Percentiles rank a stretch among this genome's conserved stretches.
These are phyloP conservation scores for Saccopteryx leptura DNA, from an alignment of 2,113 vertebrate species.

Conservation along the genomic window DNA sequence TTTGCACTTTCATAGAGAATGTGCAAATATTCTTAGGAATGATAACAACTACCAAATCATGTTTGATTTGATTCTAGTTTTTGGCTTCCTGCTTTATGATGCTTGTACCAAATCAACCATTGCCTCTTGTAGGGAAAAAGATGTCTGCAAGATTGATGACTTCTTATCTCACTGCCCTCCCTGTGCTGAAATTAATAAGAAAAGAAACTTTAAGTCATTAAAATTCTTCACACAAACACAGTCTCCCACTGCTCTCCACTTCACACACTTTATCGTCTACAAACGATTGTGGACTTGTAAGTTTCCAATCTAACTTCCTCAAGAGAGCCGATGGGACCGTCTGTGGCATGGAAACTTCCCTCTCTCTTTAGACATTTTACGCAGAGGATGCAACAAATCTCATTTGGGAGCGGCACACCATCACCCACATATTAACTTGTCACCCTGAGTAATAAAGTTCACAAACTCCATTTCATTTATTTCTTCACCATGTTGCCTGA, in stretches of 20 bases:
- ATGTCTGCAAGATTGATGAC: slow-evolving; percentile 67
- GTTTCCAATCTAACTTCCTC: slow-evolving; percentile 72
- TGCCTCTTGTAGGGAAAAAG: slow-evolving; percentile 52
- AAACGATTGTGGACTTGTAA: slow-evolving; percentile 20
- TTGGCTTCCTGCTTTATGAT: slow-evolving; percentile 65
- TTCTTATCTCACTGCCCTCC: slow-evolving; percentile 78
- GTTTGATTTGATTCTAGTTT: slow-evolving; percentile 75
- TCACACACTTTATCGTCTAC: slow-evolving; percentile 60
- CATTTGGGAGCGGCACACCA: slow-evolving; percentile 70
- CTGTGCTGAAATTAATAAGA: slow-evolving; percentile 80
- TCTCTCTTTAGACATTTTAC: slow-evolving; percentile 76
- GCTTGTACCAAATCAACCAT: slow-evolving; percentile 46
- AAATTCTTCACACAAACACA: slow-evolving; percentile 59
- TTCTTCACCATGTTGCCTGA: slow-evolving; percentile 73
- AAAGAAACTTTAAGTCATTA: slow-evolving; percentile 83
- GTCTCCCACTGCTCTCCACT: slow-evolving; percentile 56
- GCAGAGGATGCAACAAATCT: slow-evolving; percentile 76
- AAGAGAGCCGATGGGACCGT: background rate
- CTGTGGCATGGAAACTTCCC: background rate
- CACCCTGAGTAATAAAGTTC: slow-evolving; percentile 85
- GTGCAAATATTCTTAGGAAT: slow-evolving; percentile 48
- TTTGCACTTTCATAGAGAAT: background rate
- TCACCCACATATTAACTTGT: slow-evolving; percentile 81
- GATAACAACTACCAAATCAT: slow-evolving; percentile 69
- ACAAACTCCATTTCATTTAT: slow-evolving; percentile 83